Base-by-base conservation (phyloP, 2,888 invertebrate species). In the Acronicta aceris region DNA sequence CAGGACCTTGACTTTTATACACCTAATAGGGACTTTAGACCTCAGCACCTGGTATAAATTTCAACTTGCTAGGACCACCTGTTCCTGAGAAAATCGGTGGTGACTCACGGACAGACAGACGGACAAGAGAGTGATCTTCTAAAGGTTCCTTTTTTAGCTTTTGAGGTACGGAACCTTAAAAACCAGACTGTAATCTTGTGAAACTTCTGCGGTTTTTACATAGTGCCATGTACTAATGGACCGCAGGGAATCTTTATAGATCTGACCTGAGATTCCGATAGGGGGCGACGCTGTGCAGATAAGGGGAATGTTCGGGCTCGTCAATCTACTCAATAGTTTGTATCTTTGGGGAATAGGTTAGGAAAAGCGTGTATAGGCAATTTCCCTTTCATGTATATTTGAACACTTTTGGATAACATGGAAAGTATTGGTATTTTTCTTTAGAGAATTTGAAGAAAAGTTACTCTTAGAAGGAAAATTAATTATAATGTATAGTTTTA, bases 231-330 rank as follows among this genome's bases (percentile, higher is more conserved):
- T 25, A 43, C 59, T 70, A 68, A 71, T 68, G 73, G 76, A 50
- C 65, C 48, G 53, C 21, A 36, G 45, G 58, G 53, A 59, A 71
- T 68, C 76, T 76, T 76, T 71, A 71, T 68, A 68, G 74, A 76
- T 76, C 59, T 62, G 69, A 66, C 63, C 70, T 61, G 66, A 65
- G 66, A 70, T 61, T 56, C 48, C 57, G 54, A 43, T 51, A 40
- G 55, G 17, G 47, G 49, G 55, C 49, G 33, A 9, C 55, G 15
- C 38, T 40, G 41, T 33, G 33, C 40, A 33, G 65, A 45, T 60
- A 46, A 21, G 47, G 12, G 10, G 41, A 46, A 57, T 54, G 48
- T 46, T 25, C 45, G 5, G 25, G 46, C 27, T 70, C 33, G 47
- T 54, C 59, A 41, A 17, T 17, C 21, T 27, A 5, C 8, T 36